Base-by-base conservation (phyloP, 2,888 invertebrate species). In the Dromius quadrimaculatus region DNA sequence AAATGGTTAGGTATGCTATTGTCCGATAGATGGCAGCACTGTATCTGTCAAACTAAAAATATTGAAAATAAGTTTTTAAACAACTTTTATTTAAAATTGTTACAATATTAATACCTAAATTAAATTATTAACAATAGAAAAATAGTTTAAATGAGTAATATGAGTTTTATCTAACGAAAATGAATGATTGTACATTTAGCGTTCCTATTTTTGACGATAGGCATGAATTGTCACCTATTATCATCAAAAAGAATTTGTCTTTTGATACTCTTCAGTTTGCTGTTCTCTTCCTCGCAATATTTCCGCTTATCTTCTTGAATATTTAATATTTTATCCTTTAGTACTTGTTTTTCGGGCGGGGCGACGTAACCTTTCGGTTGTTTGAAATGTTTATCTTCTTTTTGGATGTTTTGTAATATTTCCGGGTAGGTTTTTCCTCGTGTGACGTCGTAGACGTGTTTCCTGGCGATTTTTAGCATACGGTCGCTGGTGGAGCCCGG, bases 401-500 rank as follows among this genome's bases (percentile, higher is more conserved):
- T 79, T 36, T 83, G 72, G 34, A 77, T 77, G 15, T 81, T 79
- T 36, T 83, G 82, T 74, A 85, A 84, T 71, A 90, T 88, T 57
- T 90, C 90, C 38, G 90, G 90, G 1, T 87, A 85, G 0, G 86
- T 83, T 74, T 87, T 87, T 0, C 90, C 90, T 77, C 87, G 86
- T 71, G 89, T 87, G 9, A 90, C 89, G 0, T 86, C 84, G 76
- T 84, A 89, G 0, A 87, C 89, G 79, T 90, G 88, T 73, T 86
- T 87, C 32, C 88, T 87, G 0, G 91, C 89, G 63, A 91, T 82
- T 73, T 90, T 88, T 68, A 92, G 84, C 89, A 93, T 88, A 1
- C 89, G 88, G 76, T 92, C 92, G 22, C 90, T 91, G 0, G 92
- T 91, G 73, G 90, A 90, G 0, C 86, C 84, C 71, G 85, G 84